Conservation (phyloP, 2,797 vertebrate genomes). For the Hoplostethus mediterraneus region DNA sequence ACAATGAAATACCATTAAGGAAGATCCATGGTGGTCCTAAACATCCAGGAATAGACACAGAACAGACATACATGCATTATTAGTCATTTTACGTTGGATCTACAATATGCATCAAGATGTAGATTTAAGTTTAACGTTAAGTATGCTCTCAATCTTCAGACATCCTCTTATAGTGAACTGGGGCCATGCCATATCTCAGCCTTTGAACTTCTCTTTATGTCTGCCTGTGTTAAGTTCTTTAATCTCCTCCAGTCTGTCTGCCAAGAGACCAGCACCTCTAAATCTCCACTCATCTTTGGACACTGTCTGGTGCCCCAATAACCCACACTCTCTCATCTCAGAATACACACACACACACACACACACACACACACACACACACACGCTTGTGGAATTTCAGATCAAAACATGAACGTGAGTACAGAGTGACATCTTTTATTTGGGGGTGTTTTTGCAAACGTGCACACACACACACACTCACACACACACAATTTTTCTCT, state of each 20-base stretch:
- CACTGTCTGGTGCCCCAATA: constrained; percentile 65
- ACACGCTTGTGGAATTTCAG: neutral
- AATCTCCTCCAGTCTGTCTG: constrained; percentile 74
- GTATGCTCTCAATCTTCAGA: constrained; percentile 27
- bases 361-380: constrained; percentile 13
- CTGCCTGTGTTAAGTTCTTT: constrained; percentile 74
- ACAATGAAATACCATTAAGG: neutral
- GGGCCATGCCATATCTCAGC: constrained; percentile 26
- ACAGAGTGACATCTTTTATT: too few relatives aligned
- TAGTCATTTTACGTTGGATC: neutral
- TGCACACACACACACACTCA: constrained; percentile 2
- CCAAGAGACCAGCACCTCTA: constrained; percentile 67
- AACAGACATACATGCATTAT: neutral
- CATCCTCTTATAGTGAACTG: constrained; percentile 33
- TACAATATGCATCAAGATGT: neutral
- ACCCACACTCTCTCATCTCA: constrained; percentile 67
- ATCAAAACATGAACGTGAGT: too few relatives aligned
- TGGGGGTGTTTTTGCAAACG: too few relatives aligned
- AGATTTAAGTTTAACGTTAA: too few relatives aligned
- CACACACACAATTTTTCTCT: neutral
- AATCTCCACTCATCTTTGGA: constrained; percentile 70
- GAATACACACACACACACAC: constrained; percentile 14
- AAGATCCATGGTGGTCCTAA: neutral
- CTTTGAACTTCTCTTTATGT: constrained; percentile 76
- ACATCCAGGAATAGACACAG: neutral